Evolutionary conservation across 2,797 vertebrate genomes (phyloP).

Genomic region (Balearica regulorum): DNA sequence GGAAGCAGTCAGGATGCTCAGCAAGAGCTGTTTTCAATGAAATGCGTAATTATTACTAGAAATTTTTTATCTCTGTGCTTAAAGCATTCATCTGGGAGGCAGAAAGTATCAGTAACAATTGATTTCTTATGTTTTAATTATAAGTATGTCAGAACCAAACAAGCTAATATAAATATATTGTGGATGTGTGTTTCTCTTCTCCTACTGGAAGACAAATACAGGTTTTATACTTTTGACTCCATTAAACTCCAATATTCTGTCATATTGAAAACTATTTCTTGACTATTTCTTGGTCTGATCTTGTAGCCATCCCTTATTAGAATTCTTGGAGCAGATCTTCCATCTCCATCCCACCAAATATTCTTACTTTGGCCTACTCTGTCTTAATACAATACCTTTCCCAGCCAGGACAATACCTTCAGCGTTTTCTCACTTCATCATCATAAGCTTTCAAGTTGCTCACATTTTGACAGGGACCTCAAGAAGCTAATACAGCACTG

Average conservation of each 20-base stretch:
- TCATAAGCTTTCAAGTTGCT: neutral
- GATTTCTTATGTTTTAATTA: neutral
- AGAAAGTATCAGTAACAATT: neutral
- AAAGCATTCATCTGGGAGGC: neutral
- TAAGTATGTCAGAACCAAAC: neutral
- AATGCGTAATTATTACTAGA: neutral
- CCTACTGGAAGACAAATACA: neutral
- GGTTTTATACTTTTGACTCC: neutral
- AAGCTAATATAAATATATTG: neutral
- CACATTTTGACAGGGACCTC: neutral
- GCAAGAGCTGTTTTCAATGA: neutral
- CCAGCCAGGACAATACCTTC: neutral
- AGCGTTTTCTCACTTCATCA: neutral
- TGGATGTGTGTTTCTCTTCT: neutral
- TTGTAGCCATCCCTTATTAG: neutral
- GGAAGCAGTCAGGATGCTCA: neutral
- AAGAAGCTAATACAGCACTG: neutral
- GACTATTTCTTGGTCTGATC: neutral
- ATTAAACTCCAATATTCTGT: neutral
- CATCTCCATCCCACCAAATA: neutral
- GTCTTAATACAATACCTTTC: neutral
- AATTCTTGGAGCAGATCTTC: neutral
- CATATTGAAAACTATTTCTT: neutral
- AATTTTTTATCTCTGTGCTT: neutral
- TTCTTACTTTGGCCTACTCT: neutral